Conservation (phyloP, 2,888 invertebrate genomes). For the Nudaria mundana region DNA sequence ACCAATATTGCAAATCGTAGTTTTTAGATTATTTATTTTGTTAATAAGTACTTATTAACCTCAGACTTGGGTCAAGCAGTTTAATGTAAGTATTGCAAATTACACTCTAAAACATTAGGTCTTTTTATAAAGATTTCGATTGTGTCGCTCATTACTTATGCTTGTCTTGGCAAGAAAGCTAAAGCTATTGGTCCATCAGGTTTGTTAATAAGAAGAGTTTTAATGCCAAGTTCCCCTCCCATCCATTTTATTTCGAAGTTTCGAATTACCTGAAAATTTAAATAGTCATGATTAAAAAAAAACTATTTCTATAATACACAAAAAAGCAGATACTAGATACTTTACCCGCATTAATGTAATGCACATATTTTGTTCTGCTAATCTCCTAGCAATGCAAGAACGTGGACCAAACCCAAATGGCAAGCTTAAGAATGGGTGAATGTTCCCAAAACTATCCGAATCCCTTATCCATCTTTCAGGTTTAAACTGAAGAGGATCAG, state of each 20-base stretch:
- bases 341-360: constrained; percentile 86
- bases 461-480: constrained; percentile 90
- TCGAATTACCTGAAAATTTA: constrained; percentile 81
- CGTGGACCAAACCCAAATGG: constrained; percentile 95
- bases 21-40: too few species aligned
- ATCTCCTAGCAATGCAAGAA: constrained; percentile 91
- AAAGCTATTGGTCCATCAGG: constrained; percentile 85
- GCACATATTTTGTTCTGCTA: constrained; percentile 92
- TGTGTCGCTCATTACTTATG: not conserved
- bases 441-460: constrained; percentile 50
- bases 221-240: constrained; percentile 83
- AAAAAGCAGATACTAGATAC: too few species aligned
- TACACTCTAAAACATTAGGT: too few species aligned
- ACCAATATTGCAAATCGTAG: too few species aligned
- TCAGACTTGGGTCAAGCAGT: too few species aligned
- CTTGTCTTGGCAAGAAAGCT: constrained; percentile 39
- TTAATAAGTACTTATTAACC: too few species aligned
- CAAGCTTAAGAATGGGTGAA: constrained; percentile 86
- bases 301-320: too few species aligned
- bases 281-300: too few species aligned
- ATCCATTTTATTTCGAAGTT: constrained; percentile 84
- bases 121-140: too few species aligned
- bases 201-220: constrained; percentile 89
- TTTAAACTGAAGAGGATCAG: constrained; percentile 83
- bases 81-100: too few species aligned